A percentile compares a stretch with the other conserved stretches of the same genome.
Evolutionary conservation across 2,797 vertebrate genomes (phyloP).

Genomic region (Salmo trutta): DNA sequence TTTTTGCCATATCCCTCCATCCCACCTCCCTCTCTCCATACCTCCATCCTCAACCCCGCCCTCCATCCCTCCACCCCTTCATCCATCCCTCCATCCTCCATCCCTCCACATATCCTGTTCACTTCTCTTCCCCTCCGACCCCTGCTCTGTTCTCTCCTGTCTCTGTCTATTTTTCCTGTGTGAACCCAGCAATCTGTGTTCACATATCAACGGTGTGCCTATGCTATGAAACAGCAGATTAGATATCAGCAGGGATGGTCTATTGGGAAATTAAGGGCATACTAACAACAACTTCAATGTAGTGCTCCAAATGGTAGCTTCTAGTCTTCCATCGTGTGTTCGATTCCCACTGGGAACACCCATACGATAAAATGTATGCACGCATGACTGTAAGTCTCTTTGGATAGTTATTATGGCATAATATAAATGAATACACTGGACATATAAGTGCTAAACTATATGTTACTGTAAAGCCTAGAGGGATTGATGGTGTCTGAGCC

Average conservation of each 20-base stretch:
- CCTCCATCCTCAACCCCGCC: not conserved
- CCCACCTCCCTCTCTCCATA: not conserved
- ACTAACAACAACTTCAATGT: conserved; percentile 26
- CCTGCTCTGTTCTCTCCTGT: not conserved
- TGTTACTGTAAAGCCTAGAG: not conserved
- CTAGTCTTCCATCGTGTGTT: too few species aligned
- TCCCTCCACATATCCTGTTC: not conserved
- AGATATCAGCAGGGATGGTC: conserved; percentile 39
- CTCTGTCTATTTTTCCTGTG: conserved; percentile 3
- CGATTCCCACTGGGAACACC: not conserved
- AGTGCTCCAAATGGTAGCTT: not conserved
- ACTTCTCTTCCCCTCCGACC: not conserved
- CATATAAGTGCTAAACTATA: not conserved
- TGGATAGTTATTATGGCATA: not conserved
- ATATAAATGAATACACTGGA: not conserved
- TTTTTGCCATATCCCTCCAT: not conserved
- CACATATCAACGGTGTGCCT: conserved; percentile 47
- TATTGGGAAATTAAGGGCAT: conserved; percentile 23
- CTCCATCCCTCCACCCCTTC: not conserved
- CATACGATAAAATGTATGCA: not conserved
- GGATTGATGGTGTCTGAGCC: not conserved
- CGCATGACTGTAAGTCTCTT: not conserved
- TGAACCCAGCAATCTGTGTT: conserved; percentile 42
- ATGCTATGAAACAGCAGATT: conserved; percentile 51
- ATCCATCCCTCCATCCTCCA: not conserved